phyloP scores from a whole-genome alignment of 2,797 vertebrate species.

The Pelobates cultripes region DNA sequence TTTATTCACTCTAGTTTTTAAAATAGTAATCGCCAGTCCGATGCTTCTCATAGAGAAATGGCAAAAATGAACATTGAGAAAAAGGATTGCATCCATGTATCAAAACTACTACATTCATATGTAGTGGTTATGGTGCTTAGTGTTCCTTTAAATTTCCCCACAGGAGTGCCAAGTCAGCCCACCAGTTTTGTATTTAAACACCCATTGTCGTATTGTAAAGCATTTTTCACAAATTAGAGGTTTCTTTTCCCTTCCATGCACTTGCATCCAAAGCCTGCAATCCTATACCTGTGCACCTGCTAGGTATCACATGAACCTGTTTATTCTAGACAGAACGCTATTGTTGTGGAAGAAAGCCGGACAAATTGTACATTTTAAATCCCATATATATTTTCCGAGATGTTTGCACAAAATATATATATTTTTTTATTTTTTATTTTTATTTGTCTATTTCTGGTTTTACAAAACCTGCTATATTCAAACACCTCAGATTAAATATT shows the following conservation, averaged over 20 bases:
- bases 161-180: too few relatives aligned
- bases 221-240: too few relatives aligned
- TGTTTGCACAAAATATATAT: conserved; percentile 7
- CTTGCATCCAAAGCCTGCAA: background rate
- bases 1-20: too few relatives aligned
- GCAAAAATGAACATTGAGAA: too few relatives aligned
- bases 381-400: background rate
- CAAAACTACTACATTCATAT: too few relatives aligned
- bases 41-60: too few relatives aligned
- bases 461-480: too few relatives aligned
- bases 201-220: too few relatives aligned
- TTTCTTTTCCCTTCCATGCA: background rate
- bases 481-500: background rate
- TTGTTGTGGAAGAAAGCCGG: conserved; percentile 16
- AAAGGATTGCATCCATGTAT: too few relatives aligned
- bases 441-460: background rate
- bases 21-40: background rate
- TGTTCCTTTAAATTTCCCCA: background rate
- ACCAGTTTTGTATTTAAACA: too few relatives aligned
- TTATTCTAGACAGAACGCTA: background rate
- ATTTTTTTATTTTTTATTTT: background rate
- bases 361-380: background rate
- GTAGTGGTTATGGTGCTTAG: too few relatives aligned
- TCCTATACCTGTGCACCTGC: conserved; percentile 22
- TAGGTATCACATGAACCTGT: conserved; percentile 17